Conservation (phyloP, 2,113 vertebrate species). For the Ophiodon elongatus region DNA sequence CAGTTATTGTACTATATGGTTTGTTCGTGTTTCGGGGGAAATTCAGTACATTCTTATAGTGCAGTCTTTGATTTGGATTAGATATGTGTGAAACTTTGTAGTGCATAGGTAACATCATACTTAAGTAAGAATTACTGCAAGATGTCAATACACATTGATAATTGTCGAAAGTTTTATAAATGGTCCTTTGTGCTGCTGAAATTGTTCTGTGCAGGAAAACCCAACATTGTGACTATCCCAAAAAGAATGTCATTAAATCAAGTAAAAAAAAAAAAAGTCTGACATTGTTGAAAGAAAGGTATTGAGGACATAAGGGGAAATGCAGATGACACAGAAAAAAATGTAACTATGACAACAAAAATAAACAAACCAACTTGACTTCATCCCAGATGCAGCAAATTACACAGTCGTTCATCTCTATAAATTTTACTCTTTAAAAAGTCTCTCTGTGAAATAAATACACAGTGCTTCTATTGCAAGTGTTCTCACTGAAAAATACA, state of each 20-base stretch:
- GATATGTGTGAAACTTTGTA: not conserved
- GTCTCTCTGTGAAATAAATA: conserved; percentile 41
- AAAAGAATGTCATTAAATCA: not conserved
- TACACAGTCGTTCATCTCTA: not conserved
- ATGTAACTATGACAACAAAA: conserved; percentile 6
- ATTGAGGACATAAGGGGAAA: not conserved
- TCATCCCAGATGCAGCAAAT: conserved; percentile 31
- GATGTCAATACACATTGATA: not conserved
- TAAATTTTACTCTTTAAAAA: conserved; percentile 11
- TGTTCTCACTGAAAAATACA: conserved; percentile 55
- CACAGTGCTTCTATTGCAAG: conserved; percentile 32
- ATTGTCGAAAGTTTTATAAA: not conserved
- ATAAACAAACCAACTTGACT: conserved; percentile 11
- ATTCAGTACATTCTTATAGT: not conserved
- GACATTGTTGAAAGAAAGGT: not conserved
- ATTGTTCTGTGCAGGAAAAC: not conserved
- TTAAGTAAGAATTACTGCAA: not conserved
- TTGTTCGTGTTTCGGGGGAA: not conserved
- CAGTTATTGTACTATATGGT: not conserved
- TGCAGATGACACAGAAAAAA: conserved; percentile 1
- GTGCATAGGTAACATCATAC: not conserved
- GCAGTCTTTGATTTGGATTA: not conserved
- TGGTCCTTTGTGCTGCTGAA: not conserved
- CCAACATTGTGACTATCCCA: not conserved
- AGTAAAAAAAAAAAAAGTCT: not conserved